Evolutionary conservation across 2,797 vertebrate species (phyloP).

Genomic region (Mionectes olivaceus): DNA sequence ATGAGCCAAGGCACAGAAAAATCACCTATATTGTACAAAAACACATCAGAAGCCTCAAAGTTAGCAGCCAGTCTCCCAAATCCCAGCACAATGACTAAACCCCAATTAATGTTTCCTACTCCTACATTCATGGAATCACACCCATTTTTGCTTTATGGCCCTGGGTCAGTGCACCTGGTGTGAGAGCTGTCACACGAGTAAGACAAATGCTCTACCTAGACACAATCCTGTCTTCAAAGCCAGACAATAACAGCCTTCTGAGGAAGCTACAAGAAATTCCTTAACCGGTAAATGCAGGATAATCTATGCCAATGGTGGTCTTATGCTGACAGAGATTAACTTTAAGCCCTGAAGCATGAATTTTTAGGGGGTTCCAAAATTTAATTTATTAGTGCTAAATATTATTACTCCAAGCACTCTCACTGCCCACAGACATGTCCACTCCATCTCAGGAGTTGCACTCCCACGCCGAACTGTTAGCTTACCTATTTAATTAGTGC

Average conservation of each 20-base stretch:
- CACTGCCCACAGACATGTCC: background rate
- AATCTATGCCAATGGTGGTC: background rate
- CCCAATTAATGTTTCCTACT: background rate
- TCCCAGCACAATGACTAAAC: background rate
- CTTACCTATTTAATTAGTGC: background rate
- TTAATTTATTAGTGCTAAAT: constrained; percentile 34
- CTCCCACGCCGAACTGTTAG: accelerated
- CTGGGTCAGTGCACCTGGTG: background rate
- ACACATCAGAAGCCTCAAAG: background rate
- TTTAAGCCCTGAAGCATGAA: constrained; percentile 3
- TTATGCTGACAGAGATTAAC: constrained; percentile 11
- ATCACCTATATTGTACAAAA: background rate
- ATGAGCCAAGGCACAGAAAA: background rate
- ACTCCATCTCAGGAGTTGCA: background rate
- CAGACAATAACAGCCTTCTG: background rate
- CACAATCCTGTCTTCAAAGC: background rate
- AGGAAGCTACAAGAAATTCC: background rate
- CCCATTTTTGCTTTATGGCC: background rate
- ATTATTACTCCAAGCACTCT: background rate
- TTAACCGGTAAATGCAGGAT: background rate
- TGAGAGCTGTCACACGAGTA: background rate
- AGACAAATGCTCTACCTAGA: background rate
- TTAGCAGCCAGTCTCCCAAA: background rate
- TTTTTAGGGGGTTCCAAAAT: constrained; percentile 11
- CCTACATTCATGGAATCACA: accelerated